Evolutionary conservation across 2,888 invertebrate genomes (phyloP).

Genomic region (Anarsia innoxiella): DNA sequence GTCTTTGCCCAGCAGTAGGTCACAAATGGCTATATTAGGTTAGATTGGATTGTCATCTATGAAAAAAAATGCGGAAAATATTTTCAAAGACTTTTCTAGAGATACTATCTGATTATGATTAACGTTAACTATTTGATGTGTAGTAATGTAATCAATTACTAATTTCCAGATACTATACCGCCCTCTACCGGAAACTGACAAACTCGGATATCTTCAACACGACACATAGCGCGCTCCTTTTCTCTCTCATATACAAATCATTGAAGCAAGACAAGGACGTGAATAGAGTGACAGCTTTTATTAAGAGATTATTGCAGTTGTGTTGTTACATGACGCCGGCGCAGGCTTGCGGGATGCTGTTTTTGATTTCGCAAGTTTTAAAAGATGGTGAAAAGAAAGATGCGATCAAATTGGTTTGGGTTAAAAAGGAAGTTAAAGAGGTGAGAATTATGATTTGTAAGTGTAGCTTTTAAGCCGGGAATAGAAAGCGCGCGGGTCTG

Average conservation of each 20-base stretch:
- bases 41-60: no score
- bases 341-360: constrained; percentile 88
- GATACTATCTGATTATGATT: no score
- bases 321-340: constrained; percentile 83
- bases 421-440: constrained; percentile 44
- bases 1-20: no score
- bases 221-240: constrained; percentile 83
- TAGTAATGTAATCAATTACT: no score
- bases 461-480: no score
- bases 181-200: constrained; percentile 90
- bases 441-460: no score
- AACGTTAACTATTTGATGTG: no score
- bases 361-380: constrained; percentile 82
- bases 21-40: no score
- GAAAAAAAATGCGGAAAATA: no score
- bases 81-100: no score
- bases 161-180: constrained; percentile 83
- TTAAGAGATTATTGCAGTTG: constrained; percentile 79
- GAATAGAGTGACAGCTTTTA: constrained; percentile 84
- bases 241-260: constrained; percentile 91
- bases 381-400: constrained; percentile 47
- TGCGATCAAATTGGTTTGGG: constrained; percentile 46
- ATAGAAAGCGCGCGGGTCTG: no score
- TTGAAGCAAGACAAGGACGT: constrained; percentile 85
- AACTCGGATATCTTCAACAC: constrained; percentile 82